These are phyloP conservation scores for Leucoraja ocellata DNA, from an alignment of 2,797 vertebrate genomes.

Conservation along the genomic window DNA sequence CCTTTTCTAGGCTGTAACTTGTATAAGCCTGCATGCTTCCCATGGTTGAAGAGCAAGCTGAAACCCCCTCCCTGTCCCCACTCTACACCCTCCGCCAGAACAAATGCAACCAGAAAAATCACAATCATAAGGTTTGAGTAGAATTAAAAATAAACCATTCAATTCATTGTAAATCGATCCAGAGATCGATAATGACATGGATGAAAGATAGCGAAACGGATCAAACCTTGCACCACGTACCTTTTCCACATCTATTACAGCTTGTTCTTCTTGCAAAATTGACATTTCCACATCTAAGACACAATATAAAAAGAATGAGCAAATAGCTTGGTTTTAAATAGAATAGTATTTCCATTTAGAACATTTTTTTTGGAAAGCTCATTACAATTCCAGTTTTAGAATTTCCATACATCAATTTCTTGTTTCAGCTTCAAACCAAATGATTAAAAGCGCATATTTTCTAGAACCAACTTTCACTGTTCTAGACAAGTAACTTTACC, in stretches of 20 bases:
- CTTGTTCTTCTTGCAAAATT: slow-evolving; percentile 96
- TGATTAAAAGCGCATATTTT: not conserved
- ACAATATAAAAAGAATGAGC: not conserved
- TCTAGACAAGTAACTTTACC: not conserved
- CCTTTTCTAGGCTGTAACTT: not conserved
- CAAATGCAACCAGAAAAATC: not conserved
- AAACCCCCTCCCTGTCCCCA: not conserved
- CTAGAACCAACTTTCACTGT: not conserved
- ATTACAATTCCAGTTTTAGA: too few species aligned
- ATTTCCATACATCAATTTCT: not conserved
- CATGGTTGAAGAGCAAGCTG: not conserved
- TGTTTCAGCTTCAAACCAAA: not conserved
- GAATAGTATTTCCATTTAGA: not conserved
- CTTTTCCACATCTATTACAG: slow-evolving; percentile 88
- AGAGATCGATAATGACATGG: slow-evolving; percentile 37
- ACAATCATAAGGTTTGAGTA: not conserved
- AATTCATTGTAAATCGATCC: too few species aligned
- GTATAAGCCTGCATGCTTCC: not conserved
- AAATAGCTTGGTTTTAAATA: not conserved
- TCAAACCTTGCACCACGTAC: slow-evolving; percentile 53
- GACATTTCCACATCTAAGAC: slow-evolving; percentile 84
- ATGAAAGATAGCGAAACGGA: too few species aligned
- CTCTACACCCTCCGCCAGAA: not conserved
- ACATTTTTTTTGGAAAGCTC: not conserved
- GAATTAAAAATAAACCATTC: not conserved